A percentile compares a stretch with the other conserved stretches of the same genome.
These are phyloP conservation scores for Tetragonula clypearis DNA, from an alignment of 1,140 invertebrate genomes.

Conservation along the genomic window DNA sequence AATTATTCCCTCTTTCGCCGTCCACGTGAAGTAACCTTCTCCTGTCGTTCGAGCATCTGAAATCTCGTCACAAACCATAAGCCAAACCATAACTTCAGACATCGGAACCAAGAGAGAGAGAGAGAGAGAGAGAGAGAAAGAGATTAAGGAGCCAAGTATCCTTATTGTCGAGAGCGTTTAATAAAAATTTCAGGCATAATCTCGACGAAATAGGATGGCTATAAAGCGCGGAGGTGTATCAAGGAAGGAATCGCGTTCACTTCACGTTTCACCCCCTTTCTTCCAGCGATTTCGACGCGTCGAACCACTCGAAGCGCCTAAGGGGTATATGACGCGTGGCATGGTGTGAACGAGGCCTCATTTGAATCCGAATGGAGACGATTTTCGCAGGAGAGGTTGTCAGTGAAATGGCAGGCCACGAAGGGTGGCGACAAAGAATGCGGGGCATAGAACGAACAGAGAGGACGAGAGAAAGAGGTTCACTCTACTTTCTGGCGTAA, in stretches of 20 bases:
- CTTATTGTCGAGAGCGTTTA: neutral
- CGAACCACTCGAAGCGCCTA: slow-evolving; percentile 60
- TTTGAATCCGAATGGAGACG: slow-evolving; percentile 80
- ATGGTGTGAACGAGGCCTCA: slow-evolving; percentile 77
- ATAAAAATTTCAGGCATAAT: slow-evolving; percentile 18
- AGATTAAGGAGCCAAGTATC: neutral
- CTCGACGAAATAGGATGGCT: slow-evolving; percentile 42
- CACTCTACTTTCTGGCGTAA: slow-evolving; percentile 71
- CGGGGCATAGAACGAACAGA: slow-evolving; percentile 23
- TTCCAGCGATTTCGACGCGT: slow-evolving; percentile 53
- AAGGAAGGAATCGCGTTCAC: slow-evolving; percentile 45
- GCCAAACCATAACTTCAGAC: neutral
- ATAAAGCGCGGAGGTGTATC: slow-evolving; percentile 52
- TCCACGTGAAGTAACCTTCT: too few relatives aligned
- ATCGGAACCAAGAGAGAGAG: neutral
- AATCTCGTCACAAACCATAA: neutral
- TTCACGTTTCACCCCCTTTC: slow-evolving; percentile 19
- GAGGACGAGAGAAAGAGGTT: slow-evolving; percentile 38
- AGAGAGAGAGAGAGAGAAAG: too few relatives aligned
- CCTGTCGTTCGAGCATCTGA: neutral
- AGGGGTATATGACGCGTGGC: slow-evolving; percentile 76
- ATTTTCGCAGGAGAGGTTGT: slow-evolving; percentile 74
- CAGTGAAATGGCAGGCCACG: slow-evolving; percentile 67
- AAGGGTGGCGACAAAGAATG: slow-evolving; percentile 4
- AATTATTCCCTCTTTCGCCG: neutral